Base-by-base conservation (phyloP, 2,797 vertebrate species). In the Sebastes trivittatus region DNA sequence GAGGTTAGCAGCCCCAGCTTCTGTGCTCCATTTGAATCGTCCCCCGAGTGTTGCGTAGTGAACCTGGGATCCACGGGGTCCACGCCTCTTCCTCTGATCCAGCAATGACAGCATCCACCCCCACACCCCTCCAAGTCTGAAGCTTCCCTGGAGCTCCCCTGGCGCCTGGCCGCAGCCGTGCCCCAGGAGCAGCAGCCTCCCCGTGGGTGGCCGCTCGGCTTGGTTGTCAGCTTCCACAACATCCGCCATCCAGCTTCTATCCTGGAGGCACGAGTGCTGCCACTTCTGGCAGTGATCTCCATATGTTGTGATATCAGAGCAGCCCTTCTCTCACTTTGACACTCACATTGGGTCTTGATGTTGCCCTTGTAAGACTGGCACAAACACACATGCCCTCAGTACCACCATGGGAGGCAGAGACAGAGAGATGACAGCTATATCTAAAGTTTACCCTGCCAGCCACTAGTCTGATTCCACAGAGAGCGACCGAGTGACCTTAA, bases 11-110 rank as follows among this genome's bases (percentile, higher is more conserved):
- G 72, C 68, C 30, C 61, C 54, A 81, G 75, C 83, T 72, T 86
- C 73, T 72, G 64, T 61, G 69, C 89, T 83, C 70, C 60, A 76
- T 77, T 72, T 42, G 72, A 84, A 67, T 77, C 25, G 20, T 92
- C 91, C 88, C 92, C 67, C 52, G 89, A 72, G 92, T 76, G 61
- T 38, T 69, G 61, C 62, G n/a, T 18, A 65, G 68, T 95, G 91
- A 95, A 94, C 93, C 88, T 88, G 68, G 66, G 69, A 77, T 90
- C 91, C 78, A 77, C 38, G 67, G 80, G 72, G 84, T 89, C 89
- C 79, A 27, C 38, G 76, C 87, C 89, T 94, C 83, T 77, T 90
- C 89, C 88, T 81, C 92, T 94, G 94, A 95, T 94, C 94, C 95
- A 89, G 82, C 88, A 80, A 91, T 95, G 95, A 96, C 95, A 95